A percentile compares a stretch with the other conserved stretches of the same genome.
These are phyloP conservation scores for Epirrhoe alternata DNA, from an alignment of 2,888 invertebrate species.

Conservation along the genomic window DNA sequence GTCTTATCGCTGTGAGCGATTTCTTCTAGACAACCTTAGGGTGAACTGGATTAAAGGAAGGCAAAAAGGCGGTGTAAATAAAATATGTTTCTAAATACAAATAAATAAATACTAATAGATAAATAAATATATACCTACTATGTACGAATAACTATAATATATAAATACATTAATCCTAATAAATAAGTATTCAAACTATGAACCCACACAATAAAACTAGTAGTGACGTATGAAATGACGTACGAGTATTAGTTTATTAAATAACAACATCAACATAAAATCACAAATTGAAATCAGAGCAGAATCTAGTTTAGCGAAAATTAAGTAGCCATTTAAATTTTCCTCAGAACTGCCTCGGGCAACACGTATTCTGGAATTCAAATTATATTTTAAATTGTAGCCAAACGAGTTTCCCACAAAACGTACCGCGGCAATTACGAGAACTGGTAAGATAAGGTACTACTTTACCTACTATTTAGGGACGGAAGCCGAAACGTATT, in stretches of 20 bases:
- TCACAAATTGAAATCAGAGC: background rate
- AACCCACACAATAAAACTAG: too few relatives aligned
- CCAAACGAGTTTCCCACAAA: constrained; percentile 38
- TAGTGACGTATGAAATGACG: too few relatives aligned
- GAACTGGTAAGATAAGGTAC: constrained; percentile 24
- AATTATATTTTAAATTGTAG: constrained; percentile 31
- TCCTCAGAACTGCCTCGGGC: constrained; percentile 24
- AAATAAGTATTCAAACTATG: too few relatives aligned
- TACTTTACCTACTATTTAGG: constrained; percentile 29
- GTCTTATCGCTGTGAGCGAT: too few relatives aligned
- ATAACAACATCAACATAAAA: background rate
- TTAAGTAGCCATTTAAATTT: constrained; percentile 17
- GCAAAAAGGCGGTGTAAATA: too few relatives aligned
- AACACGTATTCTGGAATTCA: constrained; percentile 19
- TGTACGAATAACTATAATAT: too few relatives aligned
- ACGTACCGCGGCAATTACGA: constrained; percentile 28
- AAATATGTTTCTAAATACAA: too few relatives aligned
- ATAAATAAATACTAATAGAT: too few relatives aligned
- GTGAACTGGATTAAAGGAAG: too few relatives aligned
- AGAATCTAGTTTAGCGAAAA: constrained; percentile 27
- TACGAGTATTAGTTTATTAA: background rate
- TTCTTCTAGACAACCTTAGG: too few relatives aligned
- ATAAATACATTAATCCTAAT: too few relatives aligned
- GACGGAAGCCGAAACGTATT: constrained; percentile 36
- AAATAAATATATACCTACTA: too few relatives aligned